These are phyloP conservation scores for Mimumesa dahlbomi DNA, from an alignment of 2,888 invertebrate species.

Conservation along the genomic window DNA sequence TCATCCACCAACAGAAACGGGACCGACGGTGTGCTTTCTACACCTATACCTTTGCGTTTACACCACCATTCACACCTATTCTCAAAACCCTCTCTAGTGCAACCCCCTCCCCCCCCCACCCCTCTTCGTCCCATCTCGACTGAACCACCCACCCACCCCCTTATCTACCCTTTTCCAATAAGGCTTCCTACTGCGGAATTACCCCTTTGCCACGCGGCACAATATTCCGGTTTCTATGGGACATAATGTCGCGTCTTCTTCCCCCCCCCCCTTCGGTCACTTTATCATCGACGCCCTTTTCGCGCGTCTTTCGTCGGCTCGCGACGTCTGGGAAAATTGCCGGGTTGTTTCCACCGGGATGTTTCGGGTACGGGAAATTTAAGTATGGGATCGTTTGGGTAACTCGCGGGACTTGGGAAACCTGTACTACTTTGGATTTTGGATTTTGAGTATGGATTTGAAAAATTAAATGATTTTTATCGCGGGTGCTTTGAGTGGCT, in stretches of 20 bases:
- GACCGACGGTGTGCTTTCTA: constrained; percentile 11
- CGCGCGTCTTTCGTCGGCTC: neutral
- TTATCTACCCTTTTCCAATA: constrained; percentile 80
- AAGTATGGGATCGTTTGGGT: too few relatives aligned
- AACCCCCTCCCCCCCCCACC: constrained; percentile 20
- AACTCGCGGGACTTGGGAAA: too few relatives aligned
- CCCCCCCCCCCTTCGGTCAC: constrained; percentile 42
- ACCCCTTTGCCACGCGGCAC: constrained; percentile 71
- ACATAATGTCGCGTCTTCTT: constrained; percentile 67
- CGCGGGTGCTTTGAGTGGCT: too few relatives aligned
- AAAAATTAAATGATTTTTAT: too few relatives aligned
- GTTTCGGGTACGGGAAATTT: too few relatives aligned
- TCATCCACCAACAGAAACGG: constrained; percentile 14
- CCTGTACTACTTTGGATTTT: too few relatives aligned
- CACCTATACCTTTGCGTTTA: constrained; percentile 23
- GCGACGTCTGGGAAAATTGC: too few relatives aligned
- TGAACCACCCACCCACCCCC: constrained; percentile 43
- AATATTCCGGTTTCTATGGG: constrained; percentile 72
- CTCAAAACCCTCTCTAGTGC: too few relatives aligned
- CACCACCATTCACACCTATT: constrained; percentile 48
- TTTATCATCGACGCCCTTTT: constrained; percentile 52
- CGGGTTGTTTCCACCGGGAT: too few relatives aligned
- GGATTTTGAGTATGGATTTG: too few relatives aligned
- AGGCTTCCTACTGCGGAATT: constrained; percentile 76
- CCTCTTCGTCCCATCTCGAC: constrained; percentile 27